These are phyloP conservation scores for Beaufortia kweichowensis DNA, from an alignment of 2,113 vertebrate genomes.

Conservation along the genomic window DNA sequence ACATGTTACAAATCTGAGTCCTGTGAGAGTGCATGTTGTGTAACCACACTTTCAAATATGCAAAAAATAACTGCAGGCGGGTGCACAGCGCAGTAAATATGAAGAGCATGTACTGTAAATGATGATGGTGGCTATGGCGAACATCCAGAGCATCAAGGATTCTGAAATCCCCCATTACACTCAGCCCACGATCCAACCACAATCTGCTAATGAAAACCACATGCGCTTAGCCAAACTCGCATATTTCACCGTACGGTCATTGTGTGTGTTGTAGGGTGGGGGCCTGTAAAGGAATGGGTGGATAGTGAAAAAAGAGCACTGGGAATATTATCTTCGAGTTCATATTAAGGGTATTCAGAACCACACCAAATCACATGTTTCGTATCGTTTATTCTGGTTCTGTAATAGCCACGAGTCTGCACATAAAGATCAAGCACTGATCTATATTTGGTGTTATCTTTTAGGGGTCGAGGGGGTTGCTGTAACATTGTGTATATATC, in stretches of 20 bases:
- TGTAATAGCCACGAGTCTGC: not conserved
- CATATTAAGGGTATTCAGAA: not conserved
- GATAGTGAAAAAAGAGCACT: not conserved
- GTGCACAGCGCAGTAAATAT: constrained; percentile 40
- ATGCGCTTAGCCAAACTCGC: constrained; percentile 46
- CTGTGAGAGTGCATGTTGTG: constrained; percentile 8
- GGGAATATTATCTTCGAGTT: constrained; percentile 24
- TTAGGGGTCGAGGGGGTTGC: not conserved
- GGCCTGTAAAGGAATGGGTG: constrained; percentile 7
- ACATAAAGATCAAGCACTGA: not conserved
- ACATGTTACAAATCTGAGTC: not conserved
- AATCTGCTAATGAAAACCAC: constrained; percentile 62
- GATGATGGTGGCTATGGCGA: constrained; percentile 52
- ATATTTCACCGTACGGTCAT: constrained; percentile 6
- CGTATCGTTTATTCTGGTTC: not conserved
- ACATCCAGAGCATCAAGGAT: constrained; percentile 55
- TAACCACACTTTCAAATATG: constrained; percentile 14
- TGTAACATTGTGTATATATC: constrained; percentile 3
- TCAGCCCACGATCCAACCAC: constrained; percentile 6
- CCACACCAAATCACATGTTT: constrained; percentile 2
- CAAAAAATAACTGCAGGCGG: constrained; percentile 29
- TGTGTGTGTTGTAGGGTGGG: constrained; percentile 18
- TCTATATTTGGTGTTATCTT: constrained; percentile 26
- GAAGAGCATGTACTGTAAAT: constrained; percentile 49
- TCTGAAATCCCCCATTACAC: constrained; percentile 54